Percentiles rank a stretch among this genome's conserved stretches.
Evolutionary conservation across 2,888 invertebrate genomes (phyloP).

Genomic region (Helicoverpa assulta): DNA sequence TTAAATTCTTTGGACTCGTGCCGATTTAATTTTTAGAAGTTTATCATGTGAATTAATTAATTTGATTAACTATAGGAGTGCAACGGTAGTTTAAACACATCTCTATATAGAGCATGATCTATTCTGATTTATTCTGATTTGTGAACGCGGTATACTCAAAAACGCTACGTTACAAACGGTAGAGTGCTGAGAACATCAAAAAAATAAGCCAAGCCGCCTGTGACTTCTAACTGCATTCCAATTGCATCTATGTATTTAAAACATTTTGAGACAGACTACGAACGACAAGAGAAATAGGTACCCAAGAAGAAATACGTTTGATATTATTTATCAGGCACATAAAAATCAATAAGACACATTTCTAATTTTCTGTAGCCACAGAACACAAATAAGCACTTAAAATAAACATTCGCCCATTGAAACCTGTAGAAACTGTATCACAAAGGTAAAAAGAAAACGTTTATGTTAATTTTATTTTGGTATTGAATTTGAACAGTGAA

Average conservation of each 20-base stretch:
- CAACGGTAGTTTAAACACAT: background rate
- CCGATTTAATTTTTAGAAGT: slow-evolving; percentile 46
- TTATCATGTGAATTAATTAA: slow-evolving; percentile 37
- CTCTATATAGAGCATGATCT: background rate
- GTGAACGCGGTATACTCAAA: too few relatives aligned
- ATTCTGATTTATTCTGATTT: too few relatives aligned
- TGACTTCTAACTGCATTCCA: background rate
- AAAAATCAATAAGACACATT: background rate
- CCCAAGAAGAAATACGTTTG: background rate
- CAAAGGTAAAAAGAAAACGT: slow-evolving; percentile 48
- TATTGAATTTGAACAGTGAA: slow-evolving; percentile 54
- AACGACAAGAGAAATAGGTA: too few relatives aligned
- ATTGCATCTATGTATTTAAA: background rate
- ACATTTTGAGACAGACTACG: too few relatives aligned
- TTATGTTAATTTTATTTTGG: slow-evolving; percentile 57
- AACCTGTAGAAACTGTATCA: background rate
- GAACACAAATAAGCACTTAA: background rate
- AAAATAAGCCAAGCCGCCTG: too few relatives aligned
- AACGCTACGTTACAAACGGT: too few relatives aligned
- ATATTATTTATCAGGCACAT: background rate
- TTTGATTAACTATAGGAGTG: background rate
- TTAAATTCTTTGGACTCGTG: slow-evolving; percentile 82
- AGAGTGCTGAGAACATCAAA: too few relatives aligned
- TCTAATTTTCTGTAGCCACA: background rate
- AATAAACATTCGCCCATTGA: background rate